phyloP scores from a whole-genome alignment of 2,797 vertebrate species.

The Macropodus opercularis region DNA sequence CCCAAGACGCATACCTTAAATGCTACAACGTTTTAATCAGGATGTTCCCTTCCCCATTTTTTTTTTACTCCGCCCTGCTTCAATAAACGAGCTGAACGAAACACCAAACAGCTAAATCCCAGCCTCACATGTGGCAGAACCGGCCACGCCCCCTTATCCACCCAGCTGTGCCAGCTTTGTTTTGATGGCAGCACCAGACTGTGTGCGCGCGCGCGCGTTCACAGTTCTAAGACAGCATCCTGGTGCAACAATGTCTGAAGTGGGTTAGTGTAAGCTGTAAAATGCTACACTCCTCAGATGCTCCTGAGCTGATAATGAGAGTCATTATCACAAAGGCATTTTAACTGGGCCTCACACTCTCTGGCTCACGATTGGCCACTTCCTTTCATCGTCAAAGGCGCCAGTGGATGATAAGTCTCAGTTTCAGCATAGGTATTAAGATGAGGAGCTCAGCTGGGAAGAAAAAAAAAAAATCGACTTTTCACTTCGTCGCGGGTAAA shows the following conservation, averaged over 20 bases:
- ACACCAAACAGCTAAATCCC: constrained; percentile 51
- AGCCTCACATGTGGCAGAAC: constrained; percentile 64
- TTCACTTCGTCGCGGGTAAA: constrained; percentile 34
- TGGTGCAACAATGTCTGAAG: constrained; percentile 71
- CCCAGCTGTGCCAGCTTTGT: constrained; percentile 77
- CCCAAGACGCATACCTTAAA: constrained; percentile 32
- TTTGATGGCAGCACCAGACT: constrained; percentile 68
- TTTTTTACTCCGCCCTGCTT: constrained; percentile 14
- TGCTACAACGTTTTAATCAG: background rate
- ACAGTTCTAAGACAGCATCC: constrained; percentile 56
- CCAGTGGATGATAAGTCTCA: constrained; percentile 40
- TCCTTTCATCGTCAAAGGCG: constrained; percentile 60
- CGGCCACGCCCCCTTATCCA: constrained; percentile 60
- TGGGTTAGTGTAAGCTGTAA: constrained; percentile 79
- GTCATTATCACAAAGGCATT: constrained; percentile 74
- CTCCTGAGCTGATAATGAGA: constrained; percentile 79
- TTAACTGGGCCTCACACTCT: constrained; percentile 58
- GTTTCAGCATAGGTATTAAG: constrained; percentile 43
- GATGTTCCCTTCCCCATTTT: constrained; percentile 16
- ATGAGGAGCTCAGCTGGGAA: constrained; percentile 13
- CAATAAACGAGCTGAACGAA: constrained; percentile 39
- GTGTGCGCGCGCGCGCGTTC: constrained; percentile 20
- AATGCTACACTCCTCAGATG: constrained; percentile 80
- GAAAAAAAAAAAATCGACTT: background rate
- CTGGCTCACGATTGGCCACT: constrained; percentile 47